These are phyloP conservation scores for Bubalus kerabau DNA, from an alignment of 2,113 vertebrate species.

Conservation along the genomic window DNA sequence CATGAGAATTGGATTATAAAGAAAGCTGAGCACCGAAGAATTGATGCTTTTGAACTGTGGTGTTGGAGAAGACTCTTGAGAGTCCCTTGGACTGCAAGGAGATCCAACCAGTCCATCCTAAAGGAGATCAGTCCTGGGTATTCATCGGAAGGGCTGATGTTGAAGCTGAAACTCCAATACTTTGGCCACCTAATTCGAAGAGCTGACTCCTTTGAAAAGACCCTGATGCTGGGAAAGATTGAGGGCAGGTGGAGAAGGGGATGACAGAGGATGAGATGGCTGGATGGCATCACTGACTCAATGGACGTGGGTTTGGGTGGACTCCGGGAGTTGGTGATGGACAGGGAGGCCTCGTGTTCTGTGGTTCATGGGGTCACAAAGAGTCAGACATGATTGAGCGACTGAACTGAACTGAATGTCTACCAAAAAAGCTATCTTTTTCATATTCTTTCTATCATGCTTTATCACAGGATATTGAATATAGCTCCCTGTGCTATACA, in stretches of 20 bases:
- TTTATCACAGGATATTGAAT: background rate
- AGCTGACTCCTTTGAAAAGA: background rate
- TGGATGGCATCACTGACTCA: background rate
- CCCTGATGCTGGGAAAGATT: background rate
- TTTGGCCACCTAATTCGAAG: background rate
- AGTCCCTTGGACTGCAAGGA: background rate
- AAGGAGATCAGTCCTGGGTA: background rate
- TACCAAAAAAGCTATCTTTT: background rate
- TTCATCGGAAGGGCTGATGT: background rate
- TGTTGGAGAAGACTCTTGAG: background rate
- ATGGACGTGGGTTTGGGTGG: background rate
- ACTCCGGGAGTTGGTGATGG: background rate
- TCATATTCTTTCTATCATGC: background rate
- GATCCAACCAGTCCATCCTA: background rate
- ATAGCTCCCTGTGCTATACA: background rate
- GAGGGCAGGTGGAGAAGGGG: background rate
- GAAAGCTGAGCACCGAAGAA: background rate
- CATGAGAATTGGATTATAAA: background rate
- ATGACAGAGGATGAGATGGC: background rate
- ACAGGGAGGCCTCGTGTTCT: background rate
- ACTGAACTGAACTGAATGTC: background rate
- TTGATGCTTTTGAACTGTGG: background rate
- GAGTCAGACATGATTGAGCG: background rate
- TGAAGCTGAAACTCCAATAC: background rate
- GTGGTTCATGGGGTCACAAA: fast-evolving